Base-by-base conservation (phyloP, 2,113 vertebrate species). In the Crotalus tigris region DNA sequence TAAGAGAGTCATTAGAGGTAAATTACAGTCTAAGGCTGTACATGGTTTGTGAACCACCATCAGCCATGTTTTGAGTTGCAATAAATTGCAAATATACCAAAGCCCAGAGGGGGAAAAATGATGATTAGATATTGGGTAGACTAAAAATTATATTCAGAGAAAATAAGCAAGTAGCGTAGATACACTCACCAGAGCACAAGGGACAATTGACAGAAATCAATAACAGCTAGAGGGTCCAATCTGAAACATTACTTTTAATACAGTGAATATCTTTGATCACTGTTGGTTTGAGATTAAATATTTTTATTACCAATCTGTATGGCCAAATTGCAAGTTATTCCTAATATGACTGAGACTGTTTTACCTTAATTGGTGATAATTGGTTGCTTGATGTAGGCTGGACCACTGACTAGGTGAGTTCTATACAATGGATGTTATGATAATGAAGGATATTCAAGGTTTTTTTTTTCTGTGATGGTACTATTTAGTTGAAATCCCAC, bases 221-320 rank as follows among this genome's bases (percentile, higher is more conserved):
- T 3, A 92, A 57, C 7, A 90, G 91, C 88, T 87, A 57, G 49
- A 92, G 0, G 88, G 53, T 17, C 26, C 53, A 93, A 59, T 87
- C 75, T 57, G 85, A 92, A 94, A 89, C 87, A 92, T 86, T 93
- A 86, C 46, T 92, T 92, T 87, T 92, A 94, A 94, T 90, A 85
- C 29, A 49, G 75, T 90, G 88, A 58, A 87, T 59, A 90, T 39
- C 39, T 94, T 94, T 92, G 51, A 33, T 92, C 61, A 59, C 21
- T 88, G 64, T n/a, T 87, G 58, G 51, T 75, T 92, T 21, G 39
- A 88, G 87, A 51, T 85, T 12, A 29, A 69, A 89, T 59, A 54
- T 93, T 87, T 90, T 87, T 29, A 23, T 92, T 81, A 92, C 81
- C 46, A 89, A 89, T 81, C 92, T 46, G 58, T 93, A 87, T 90